These are phyloP conservation scores for Merops nubicus DNA, from an alignment of 2,113 vertebrate species.

Conservation along the genomic window DNA sequence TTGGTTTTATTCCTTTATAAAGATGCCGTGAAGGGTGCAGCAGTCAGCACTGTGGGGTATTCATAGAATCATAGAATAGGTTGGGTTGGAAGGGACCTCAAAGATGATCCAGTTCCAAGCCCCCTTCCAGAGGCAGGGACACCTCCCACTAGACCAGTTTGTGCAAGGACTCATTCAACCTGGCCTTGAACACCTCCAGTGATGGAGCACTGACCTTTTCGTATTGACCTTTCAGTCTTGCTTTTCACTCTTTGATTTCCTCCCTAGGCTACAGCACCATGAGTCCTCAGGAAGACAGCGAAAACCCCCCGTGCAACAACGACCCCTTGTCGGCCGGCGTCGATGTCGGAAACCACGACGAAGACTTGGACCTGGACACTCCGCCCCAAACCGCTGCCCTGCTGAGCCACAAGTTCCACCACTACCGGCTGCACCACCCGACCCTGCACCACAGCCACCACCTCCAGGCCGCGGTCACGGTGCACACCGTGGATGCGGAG, in stretches of 20 bases:
- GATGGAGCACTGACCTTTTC: too few species aligned
- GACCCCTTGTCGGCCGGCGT: conserved; percentile 93
- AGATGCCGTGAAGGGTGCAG: not conserved
- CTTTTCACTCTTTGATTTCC: not conserved
- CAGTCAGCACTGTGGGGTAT: not conserved
- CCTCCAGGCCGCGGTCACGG: conserved; percentile 94
- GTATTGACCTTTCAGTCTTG: not conserved
- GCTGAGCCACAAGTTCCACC: conserved; percentile 95
- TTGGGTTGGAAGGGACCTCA: too few species aligned
- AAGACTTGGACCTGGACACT: conserved; percentile 93
- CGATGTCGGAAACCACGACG: conserved; percentile 93
- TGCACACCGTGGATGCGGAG: conserved; percentile 94
- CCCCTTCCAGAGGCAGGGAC: too few species aligned
- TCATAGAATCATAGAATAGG: too few species aligned
- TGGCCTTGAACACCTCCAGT: too few species aligned
- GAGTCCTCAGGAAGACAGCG: conserved; percentile 98
- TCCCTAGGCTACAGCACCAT: conserved; percentile 95
- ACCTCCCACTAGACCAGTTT: too few species aligned
- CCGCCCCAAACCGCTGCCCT: conserved; percentile 94
- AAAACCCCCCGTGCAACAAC: conserved; percentile 93
- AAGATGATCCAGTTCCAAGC: too few species aligned
- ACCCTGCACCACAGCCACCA: conserved; percentile 89
- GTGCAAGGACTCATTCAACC: too few species aligned
- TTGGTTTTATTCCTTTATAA: not conserved
- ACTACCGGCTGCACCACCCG: conserved; percentile 91